Base-by-base conservation (phyloP, 1,140 invertebrate genomes). In the Propsilocerus akamusi region DNA sequence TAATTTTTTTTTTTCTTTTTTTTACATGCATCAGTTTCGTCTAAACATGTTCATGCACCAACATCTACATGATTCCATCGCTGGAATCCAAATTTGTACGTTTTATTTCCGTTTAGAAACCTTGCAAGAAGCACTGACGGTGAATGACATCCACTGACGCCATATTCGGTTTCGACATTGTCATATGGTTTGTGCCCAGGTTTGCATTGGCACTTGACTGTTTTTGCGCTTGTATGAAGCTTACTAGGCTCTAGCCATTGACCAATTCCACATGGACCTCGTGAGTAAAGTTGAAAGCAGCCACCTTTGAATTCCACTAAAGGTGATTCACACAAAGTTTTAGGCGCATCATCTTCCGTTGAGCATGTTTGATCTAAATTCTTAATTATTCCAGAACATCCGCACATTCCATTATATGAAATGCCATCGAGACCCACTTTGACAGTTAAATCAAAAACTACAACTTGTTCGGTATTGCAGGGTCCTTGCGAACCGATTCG, bases 381-480 rank as follows among this genome's bases (percentile, higher is more conserved):
- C 26, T 54, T 60, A 8, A 65, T 57, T 22, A 65, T 57, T 3
- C 61, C 71, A 0, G 71, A 73, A 55, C 83, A 86, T 3, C 76
- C 79, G 53, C 85, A 88, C 4, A 83, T 72, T 0, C 83, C 84
- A 50, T 83, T 82, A 57, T 85, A 86, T n/a, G 82, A 81, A 17
- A 86, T 72, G 0, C 83, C 84, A 54, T 86, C 81, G 0, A 84
- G 54, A 0, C 81, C 82, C 0, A 81, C 81, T 12, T 80, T 64
- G 0, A 78, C 76, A 2, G 75, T 77, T 54, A 84, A 81, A 66
- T 87, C 83, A 57, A 83, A 86, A 0, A 83, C 72, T 1, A 88
- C 77, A 5, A 85, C 71, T 56, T 83, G 75, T 2, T 79, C 77
- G 6, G 62, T 58, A 0, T 72, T 67, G 56, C 85, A 88, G 0